A percentile compares a stretch with the other conserved stretches of the same genome.
Conservation (phyloP, 2,113 vertebrate genomes). For the Crotalus viridis region DNA sequence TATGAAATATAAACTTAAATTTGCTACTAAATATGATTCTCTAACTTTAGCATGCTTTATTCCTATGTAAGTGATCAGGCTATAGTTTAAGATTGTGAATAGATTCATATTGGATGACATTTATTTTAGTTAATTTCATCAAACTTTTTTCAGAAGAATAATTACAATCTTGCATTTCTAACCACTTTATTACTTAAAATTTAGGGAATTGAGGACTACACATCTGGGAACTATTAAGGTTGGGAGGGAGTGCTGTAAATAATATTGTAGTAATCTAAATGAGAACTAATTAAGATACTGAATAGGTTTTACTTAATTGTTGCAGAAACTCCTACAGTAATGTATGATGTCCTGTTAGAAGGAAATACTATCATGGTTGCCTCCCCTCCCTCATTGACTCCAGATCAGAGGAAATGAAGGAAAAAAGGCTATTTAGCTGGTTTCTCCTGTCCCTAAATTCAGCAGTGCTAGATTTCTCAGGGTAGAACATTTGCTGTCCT, state of each 20-base stretch:
- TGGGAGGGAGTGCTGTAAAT: background rate
- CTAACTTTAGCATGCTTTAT: background rate
- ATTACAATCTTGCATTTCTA: background rate
- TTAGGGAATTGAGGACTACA: background rate
- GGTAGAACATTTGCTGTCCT: background rate
- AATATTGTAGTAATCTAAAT: background rate
- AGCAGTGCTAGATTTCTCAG: background rate
- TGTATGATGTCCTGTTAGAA: background rate
- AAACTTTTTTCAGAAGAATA: background rate
- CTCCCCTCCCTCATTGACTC: background rate
- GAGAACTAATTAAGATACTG: background rate
- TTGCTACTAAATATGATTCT: background rate
- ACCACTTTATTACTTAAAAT: background rate
- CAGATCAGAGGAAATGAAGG: background rate
- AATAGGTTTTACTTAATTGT: background rate
- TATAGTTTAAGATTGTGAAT: background rate
- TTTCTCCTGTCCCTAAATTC: background rate
- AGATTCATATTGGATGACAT: background rate
- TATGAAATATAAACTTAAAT: background rate
- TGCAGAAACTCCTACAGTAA: background rate
- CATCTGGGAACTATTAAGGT: background rate
- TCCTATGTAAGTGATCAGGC: background rate
- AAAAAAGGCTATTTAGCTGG: background rate
- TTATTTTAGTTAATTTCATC: background rate
- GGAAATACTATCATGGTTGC: background rate